Evolutionary conservation across 1,140 invertebrate species (phyloP), one percentile per base, ranked within the genome.

Genomic region (Venturia canescens): DNA sequence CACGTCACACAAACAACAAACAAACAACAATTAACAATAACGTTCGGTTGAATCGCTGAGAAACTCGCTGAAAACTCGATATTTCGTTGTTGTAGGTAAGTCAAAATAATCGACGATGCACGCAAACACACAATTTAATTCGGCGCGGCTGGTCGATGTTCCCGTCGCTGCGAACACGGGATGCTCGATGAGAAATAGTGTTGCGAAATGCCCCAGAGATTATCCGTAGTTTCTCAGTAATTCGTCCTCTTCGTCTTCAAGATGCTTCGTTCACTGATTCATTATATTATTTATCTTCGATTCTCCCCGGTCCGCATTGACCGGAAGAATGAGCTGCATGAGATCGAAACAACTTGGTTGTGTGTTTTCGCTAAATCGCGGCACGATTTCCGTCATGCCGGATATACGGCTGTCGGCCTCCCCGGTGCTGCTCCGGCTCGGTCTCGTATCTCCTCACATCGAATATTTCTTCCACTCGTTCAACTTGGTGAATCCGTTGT

Each of bases 321-420:
- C 9, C 57, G 21, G 3, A 11, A 38, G 67, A 70, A 70, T 50
- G 3, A 50, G 23, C 74, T 53, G 23, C 53, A 76, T 15, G 74
- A 29, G 50, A 60, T 75, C 72, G 29, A 57, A 29, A 31, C 74
- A 76, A 63, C 18, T 76, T 63, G 74, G 74, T n/a, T 27, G 21
- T 75, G 34, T 72, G 23, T 44, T 76, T 76, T 50, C 67, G 69
- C 72, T 79, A 67, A 38, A 71, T 74, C 67, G 71, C 53, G 60
- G 48, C 75, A 31, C 74, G 74, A 75, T 76, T 44, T n/a, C 80
- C 21, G 76, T 80, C 76, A 63, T 50, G 75, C 60, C 72, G 74
- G 79, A 77, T 75, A 72, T 71, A 82, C 74, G 63, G 34, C 38
- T 80, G 63, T 77, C 86, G 88, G 89, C 90, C 89, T 90, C 90